Percentiles rank a stretch among this genome's conserved stretches.
phyloP scores from a whole-genome alignment of 2,888 invertebrate genomes.

The Agrilus mali region DNA sequence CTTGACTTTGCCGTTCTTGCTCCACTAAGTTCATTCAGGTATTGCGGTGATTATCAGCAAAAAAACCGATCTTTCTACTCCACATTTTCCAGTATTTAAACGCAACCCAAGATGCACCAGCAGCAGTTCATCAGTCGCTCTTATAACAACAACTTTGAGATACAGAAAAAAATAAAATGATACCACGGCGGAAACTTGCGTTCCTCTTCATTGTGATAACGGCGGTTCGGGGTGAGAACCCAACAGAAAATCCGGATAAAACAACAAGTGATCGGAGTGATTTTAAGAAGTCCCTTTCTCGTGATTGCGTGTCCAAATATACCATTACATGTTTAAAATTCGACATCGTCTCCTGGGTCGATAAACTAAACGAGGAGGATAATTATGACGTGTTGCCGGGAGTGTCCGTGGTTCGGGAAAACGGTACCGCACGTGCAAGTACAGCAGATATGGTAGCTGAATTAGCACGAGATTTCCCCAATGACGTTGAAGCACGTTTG shows the following conservation, averaged over 20 bases:
- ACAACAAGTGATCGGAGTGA: slow-evolving; percentile 23
- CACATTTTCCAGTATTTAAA: slow-evolving; percentile 15
- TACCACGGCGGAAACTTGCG: slow-evolving; percentile 7
- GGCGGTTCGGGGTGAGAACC: slow-evolving; percentile 10
- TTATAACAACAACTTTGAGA: slow-evolving; percentile 6
- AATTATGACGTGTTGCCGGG: slow-evolving; percentile 61
- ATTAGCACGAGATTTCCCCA: slow-evolving; percentile 60
- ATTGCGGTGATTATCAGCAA: slow-evolving; percentile 18
- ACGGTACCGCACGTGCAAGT: slow-evolving; percentile 36
- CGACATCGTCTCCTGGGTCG: slow-evolving; percentile 63
- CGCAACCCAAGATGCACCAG: slow-evolving; percentile 4
- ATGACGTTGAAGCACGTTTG: slow-evolving; percentile 61
- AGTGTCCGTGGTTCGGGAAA: slow-evolving; percentile 59
- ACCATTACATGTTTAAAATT: slow-evolving; percentile 68
- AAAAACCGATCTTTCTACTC: slow-evolving; percentile 17
- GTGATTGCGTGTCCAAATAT: slow-evolving; percentile 45
- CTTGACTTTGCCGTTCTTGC: slow-evolving; percentile 29
- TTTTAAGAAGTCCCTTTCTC: slow-evolving; percentile 28
- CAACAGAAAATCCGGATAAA: slow-evolving; percentile 8
- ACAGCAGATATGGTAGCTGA: slow-evolving; percentile 61
- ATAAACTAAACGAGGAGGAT: slow-evolving; percentile 56
- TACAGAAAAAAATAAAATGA: slow-evolving; percentile 4
- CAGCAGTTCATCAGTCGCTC: slow-evolving; percentile 11
- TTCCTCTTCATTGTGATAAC: slow-evolving; percentile 3
- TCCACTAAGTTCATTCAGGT: slow-evolving; percentile 31